Conservation (phyloP, 1,140 invertebrate species). For the Neotoxoptera formosana region DNA sequence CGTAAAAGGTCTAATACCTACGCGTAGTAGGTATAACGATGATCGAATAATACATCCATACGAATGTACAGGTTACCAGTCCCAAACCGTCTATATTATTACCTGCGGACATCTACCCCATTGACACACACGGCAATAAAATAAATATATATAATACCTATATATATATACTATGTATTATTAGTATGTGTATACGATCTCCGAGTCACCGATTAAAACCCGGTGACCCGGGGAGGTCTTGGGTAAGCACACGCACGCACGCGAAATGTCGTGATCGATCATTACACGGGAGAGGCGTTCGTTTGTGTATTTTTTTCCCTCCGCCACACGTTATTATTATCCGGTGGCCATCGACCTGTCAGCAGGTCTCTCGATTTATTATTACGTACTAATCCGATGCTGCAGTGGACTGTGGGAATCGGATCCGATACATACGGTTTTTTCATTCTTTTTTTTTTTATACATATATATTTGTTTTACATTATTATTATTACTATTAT, state of each 20-base stretch:
- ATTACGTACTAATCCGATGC: constrained; percentile 57
- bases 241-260: constrained; percentile 18
- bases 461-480: constrained; percentile 45
- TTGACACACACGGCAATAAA: background rate
- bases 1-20: background rate
- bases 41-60: background rate
- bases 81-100: background rate
- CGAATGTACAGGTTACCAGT: background rate
- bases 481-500: constrained; percentile 43
- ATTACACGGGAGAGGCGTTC: constrained; percentile 42
- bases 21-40: background rate
- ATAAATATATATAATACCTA: background rate
- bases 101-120: background rate
- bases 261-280: constrained; percentile 57
- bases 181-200: background rate
- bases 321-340: constrained; percentile 47
- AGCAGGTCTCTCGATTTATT: constrained; percentile 56
- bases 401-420: constrained; percentile 54
- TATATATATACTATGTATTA: background rate
- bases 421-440: constrained; percentile 16
- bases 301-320: constrained; percentile 36
- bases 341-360: constrained; percentile 58
- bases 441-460: background rate
- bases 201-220: background rate
- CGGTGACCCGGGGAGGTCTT: constrained; percentile 42